Conservation (phyloP, 1,140 invertebrate genomes). For the Drosophila bifasciata region DNA sequence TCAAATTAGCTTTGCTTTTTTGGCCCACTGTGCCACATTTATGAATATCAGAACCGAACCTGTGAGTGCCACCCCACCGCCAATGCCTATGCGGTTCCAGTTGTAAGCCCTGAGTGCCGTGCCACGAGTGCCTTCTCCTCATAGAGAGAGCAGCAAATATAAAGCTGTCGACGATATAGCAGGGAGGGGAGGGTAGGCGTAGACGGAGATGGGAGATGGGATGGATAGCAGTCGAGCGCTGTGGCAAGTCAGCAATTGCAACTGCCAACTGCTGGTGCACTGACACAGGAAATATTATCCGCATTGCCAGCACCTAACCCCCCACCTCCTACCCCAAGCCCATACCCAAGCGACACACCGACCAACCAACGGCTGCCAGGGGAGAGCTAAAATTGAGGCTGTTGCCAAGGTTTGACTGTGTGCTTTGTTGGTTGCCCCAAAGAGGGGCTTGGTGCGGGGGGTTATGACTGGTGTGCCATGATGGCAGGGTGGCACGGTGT, state of each 20-base stretch:
- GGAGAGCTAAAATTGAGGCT: constrained; percentile 50
- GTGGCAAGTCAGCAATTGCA: constrained; percentile 52
- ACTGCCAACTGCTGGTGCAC: constrained; percentile 75
- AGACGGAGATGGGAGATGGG: constrained; percentile 17
- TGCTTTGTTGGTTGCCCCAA: constrained; percentile 33
- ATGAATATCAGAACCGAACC: constrained; percentile 72
- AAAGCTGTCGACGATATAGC: constrained; percentile 75
- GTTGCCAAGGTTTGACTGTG: constrained; percentile 34
- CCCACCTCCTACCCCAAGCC: too few species aligned
- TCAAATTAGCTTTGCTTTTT: constrained; percentile 75
- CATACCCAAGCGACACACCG: neutral
- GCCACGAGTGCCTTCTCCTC: constrained; percentile 2
- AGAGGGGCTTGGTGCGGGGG: neutral
- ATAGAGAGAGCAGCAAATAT: constrained; percentile 63
- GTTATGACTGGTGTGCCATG: neutral
- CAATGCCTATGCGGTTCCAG: constrained; percentile 29
- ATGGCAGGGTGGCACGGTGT: constrained; percentile 6
- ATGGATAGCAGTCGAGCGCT: constrained; percentile 14
- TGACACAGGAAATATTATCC: constrained; percentile 82
- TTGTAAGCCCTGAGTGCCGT: constrained; percentile 30
- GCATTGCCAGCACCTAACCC: constrained; percentile 66
- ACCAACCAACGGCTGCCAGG: constrained; percentile 12
- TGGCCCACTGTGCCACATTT: constrained; percentile 78
- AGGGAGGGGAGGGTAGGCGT: neutral
- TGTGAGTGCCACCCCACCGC: constrained; percentile 48